phyloP scores from a whole-genome alignment of 2,888 invertebrate genomes.

The Zeuzera pyrina region DNA sequence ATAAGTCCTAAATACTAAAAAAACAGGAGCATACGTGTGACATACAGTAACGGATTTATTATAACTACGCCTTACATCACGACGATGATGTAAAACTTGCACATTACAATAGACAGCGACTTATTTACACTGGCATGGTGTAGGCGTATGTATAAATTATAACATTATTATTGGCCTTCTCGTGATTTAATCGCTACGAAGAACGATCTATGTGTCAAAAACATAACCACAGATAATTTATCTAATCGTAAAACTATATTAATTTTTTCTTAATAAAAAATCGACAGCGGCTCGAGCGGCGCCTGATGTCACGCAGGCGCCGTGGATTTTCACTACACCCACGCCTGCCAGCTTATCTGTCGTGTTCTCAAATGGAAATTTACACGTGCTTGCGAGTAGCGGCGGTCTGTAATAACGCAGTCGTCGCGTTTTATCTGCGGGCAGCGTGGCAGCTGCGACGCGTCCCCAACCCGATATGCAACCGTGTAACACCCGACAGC shows the following conservation, averaged over 20 bases:
- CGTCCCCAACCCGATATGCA: conserved; percentile 42
- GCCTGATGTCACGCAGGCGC: conserved; percentile 32
- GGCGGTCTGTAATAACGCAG: conserved; percentile 51
- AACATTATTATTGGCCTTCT: conserved; percentile 31
- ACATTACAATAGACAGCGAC: conserved; percentile 21
- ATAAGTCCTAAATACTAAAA: neutral
- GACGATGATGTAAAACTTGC: conserved; percentile 17
- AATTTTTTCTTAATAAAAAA: conserved; percentile 29
- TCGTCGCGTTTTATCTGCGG: conserved; percentile 60
- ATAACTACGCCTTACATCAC: conserved; percentile 8
- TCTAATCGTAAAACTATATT: conserved; percentile 21
- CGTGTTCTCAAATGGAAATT: conserved; percentile 66
- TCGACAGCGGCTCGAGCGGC: conserved; percentile 15
- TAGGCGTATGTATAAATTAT: conserved; percentile 38
- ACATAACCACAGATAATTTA: conserved; percentile 27
- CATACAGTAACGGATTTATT: conserved; percentile 13
- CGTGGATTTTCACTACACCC: conserved; percentile 50
- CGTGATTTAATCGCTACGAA: conserved; percentile 31
- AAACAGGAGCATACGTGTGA: no score
- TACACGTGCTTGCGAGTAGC: conserved; percentile 63
- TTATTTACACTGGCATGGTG: conserved; percentile 17
- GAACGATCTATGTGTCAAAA: conserved; percentile 33
- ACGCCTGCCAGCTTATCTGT: conserved; percentile 54
- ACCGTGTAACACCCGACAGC: conserved; percentile 44
- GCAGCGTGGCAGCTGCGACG: conserved; percentile 40